Evolutionary conservation across 1,140 invertebrate genomes (phyloP).

Genomic region (Plutomurus gul): DNA sequence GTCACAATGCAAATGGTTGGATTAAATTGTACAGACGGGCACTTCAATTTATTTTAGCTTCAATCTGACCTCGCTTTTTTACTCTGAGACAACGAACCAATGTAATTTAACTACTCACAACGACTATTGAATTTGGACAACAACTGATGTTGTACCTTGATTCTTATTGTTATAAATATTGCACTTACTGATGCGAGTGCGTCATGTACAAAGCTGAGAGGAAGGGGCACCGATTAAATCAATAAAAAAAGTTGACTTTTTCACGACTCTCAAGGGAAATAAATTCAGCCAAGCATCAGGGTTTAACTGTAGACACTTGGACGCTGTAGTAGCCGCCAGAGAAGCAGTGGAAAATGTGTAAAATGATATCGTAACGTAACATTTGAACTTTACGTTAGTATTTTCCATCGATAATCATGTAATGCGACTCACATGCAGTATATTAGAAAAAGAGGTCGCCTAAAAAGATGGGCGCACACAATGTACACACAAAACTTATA

Average conservation of each 20-base stretch:
- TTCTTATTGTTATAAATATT: too few species aligned
- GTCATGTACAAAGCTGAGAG: too few species aligned
- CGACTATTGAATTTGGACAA: too few species aligned
- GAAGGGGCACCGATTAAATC: not conserved
- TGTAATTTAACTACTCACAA: too few species aligned
- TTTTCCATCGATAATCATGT: not conserved
- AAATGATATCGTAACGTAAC: not conserved
- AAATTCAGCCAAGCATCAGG: not conserved
- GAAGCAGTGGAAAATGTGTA: not conserved
- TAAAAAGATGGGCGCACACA: not conserved
- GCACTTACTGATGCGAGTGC: too few species aligned
- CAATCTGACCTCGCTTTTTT: too few species aligned
- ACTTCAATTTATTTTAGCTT: too few species aligned
- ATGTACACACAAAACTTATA: not conserved
- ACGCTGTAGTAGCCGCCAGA: too few species aligned
- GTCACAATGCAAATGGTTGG: too few species aligned
- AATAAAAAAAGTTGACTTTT: not conserved
- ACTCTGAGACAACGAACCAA: too few species aligned
- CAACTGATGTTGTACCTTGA: too few species aligned
- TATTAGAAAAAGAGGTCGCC: not conserved
- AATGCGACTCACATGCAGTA: not conserved
- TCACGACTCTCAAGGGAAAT: not conserved
- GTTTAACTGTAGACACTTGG: not conserved
- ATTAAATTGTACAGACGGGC: too few species aligned
- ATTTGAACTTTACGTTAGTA: not conserved